Percentiles rank a stretch among this genome's conserved stretches.
Conservation (phyloP, 2,113 vertebrate species). For the Cinclus cinclus region DNA sequence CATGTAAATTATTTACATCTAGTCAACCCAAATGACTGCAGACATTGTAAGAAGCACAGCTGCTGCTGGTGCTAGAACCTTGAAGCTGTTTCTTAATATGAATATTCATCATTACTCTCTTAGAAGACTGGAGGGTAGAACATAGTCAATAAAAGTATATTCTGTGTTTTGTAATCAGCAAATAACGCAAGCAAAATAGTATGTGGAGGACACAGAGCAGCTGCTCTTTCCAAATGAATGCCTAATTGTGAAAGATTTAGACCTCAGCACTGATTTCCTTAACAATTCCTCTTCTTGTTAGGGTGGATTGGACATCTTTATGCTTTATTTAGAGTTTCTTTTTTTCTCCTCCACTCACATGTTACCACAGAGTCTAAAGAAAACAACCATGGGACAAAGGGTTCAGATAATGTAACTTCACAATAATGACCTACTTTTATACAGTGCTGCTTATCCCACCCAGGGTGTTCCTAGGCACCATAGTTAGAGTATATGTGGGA, state of each 20-base stretch:
- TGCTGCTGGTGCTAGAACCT: slow-evolving; percentile 57
- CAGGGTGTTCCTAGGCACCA: not conserved
- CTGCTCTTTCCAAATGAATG: slow-evolving; percentile 65
- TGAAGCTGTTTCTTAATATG: slow-evolving; percentile 44
- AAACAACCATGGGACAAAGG: not conserved
- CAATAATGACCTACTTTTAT: not conserved
- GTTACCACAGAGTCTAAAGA: not conserved
- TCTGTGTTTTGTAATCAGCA: slow-evolving; percentile 34
- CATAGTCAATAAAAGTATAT: not conserved
- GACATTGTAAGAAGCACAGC: slow-evolving; percentile 57
- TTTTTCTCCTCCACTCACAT: not conserved
- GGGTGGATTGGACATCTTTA: not conserved
- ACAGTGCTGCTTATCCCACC: not conserved
- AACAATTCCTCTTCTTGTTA: slow-evolving; percentile 36
- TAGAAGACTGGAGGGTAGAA: slow-evolving; percentile 12
- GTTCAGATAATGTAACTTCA: not conserved
- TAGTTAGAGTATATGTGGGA: not conserved
- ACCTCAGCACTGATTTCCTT: slow-evolving; percentile 29
- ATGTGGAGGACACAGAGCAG: slow-evolving; percentile 32
- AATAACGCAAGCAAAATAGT: slow-evolving; percentile 9
- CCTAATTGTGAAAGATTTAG: slow-evolving; percentile 53
- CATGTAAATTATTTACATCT: slow-evolving; percentile 70
- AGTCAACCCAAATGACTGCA: slow-evolving; percentile 53
- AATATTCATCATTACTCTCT: slow-evolving; percentile 37
- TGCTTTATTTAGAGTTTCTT: slow-evolving; percentile 11